phyloP scores from a whole-genome alignment of 2,113 vertebrate genomes.

The Rhinogobius similis region DNA sequence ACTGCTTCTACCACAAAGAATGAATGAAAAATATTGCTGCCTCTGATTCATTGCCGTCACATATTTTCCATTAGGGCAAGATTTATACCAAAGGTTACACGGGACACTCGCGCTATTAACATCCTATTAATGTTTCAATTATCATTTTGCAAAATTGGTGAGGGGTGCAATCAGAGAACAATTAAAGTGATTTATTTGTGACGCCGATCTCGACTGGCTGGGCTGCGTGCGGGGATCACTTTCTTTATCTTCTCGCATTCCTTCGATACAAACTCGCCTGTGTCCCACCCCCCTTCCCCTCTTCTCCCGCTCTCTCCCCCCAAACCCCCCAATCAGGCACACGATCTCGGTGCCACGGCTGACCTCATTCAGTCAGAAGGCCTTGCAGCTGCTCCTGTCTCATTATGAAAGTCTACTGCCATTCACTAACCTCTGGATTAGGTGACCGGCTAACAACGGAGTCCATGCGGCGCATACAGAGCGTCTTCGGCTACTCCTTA shows the following conservation, averaged over 20 bases:
- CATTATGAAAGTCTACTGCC: slow-evolving; percentile 67
- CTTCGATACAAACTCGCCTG: slow-evolving; percentile 69
- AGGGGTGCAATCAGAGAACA: slow-evolving; percentile 66
- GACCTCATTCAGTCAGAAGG: slow-evolving; percentile 79
- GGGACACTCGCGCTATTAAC: slow-evolving; percentile 72
- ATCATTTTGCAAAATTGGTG: slow-evolving; percentile 64
- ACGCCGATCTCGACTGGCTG: slow-evolving; percentile 47
- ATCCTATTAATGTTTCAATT: slow-evolving; percentile 77
- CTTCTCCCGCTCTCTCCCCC: slow-evolving; percentile 44
- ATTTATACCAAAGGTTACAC: slow-evolving; percentile 80
- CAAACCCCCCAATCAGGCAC: slow-evolving; percentile 62
- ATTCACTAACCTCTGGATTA: slow-evolving; percentile 66
- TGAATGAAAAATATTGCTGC: background rate
- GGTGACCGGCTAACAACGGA: slow-evolving; percentile 34
- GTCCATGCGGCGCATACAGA: background rate
- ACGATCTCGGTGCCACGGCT: slow-evolving; percentile 68
- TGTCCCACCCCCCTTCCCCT: slow-evolving; percentile 40
- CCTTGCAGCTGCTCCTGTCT: slow-evolving; percentile 74
- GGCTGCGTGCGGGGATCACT: slow-evolving; percentile 31
- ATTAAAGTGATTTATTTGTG: slow-evolving; percentile 76
- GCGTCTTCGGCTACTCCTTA: background rate
- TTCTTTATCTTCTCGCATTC: slow-evolving; percentile 41
- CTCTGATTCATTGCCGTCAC: slow-evolving; percentile 62
- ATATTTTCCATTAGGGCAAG: slow-evolving; percentile 57
- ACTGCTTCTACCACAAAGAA: background rate